These are phyloP conservation scores for Bombus vancouverensis DNA, from an alignment of 1,140 invertebrate genomes.

Conservation along the genomic window DNA sequence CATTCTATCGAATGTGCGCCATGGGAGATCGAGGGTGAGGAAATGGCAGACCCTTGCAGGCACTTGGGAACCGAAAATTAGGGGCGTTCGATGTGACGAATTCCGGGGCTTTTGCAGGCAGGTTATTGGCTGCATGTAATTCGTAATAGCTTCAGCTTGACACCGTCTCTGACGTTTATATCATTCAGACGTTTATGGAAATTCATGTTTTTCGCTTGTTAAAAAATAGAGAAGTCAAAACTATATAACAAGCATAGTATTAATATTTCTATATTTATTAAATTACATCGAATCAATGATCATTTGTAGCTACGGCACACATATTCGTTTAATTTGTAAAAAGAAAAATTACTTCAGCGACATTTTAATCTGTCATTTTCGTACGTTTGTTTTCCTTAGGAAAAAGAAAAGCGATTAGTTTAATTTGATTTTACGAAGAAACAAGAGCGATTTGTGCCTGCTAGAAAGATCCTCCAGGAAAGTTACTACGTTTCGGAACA, in stretches of 20 bases:
- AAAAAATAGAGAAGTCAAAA: neutral
- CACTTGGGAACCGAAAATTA: neutral
- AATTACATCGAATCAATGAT: no score
- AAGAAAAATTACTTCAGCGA: no score
- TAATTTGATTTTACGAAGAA: neutral
- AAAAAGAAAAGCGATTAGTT: neutral
- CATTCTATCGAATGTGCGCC: constrained; percentile 35
- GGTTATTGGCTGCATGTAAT: neutral
- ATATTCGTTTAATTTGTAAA: no score
- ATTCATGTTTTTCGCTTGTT: neutral
- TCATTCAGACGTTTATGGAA: neutral
- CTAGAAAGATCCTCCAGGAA: neutral
- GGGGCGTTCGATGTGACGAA: neutral
- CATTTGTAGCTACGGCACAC: no score
- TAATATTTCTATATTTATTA: no score
- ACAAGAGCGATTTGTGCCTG: neutral
- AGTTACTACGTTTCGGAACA: neutral
- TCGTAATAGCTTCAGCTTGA: neutral
- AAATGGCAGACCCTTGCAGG: constrained; percentile 47
- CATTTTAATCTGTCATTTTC: no score
- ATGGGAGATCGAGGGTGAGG: constrained; percentile 48
- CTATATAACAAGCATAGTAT: no score
- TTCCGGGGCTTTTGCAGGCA: neutral
- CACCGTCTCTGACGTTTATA: no score
- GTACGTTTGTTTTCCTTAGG: no score